A percentile compares a stretch with the other conserved stretches of the same genome.
Evolutionary conservation across 2,797 vertebrate genomes (phyloP).

Genomic region (Platyrinchus mystaceus): DNA sequence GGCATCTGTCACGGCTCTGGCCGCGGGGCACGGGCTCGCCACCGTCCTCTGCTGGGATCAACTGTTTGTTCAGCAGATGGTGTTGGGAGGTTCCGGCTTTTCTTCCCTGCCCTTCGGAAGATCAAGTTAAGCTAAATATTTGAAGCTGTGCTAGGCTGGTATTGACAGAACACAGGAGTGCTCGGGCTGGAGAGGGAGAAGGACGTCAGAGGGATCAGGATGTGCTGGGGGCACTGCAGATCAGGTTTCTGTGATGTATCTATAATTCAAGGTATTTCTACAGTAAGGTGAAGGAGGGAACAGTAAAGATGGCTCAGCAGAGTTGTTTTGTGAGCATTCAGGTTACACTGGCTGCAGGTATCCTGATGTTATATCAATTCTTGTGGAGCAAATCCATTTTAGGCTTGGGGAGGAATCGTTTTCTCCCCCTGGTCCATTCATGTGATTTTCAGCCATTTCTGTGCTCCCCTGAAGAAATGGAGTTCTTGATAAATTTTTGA

Average conservation of each 20-base stretch:
- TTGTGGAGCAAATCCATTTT: background rate
- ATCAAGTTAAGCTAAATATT: constrained; percentile 70
- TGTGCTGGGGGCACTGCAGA: constrained; percentile 38
- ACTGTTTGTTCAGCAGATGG: constrained; percentile 52
- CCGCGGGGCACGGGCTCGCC: background rate
- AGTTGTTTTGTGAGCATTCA: background rate
- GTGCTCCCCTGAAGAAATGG: background rate
- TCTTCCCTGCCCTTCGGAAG: constrained; percentile 25
- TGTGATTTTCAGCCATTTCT: background rate
- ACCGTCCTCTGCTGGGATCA: constrained; percentile 3
- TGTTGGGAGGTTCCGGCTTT: constrained; percentile 42
- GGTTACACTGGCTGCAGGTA: background rate
- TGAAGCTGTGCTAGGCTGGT: constrained; percentile 37
- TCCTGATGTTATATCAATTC: rapidly evolving
- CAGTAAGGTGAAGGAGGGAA: constrained; percentile 14
- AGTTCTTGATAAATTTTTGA: background rate
- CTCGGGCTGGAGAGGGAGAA: constrained; percentile 14
- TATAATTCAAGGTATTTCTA: constrained; percentile 77
- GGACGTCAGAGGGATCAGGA: background rate
- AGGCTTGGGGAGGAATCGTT: background rate
- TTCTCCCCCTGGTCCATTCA: background rate
- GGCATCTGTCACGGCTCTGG: constrained; percentile 19
- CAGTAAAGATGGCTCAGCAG: constrained; percentile 8
- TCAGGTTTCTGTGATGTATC: constrained; percentile 70
- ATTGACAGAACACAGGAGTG: constrained; percentile 33